These are phyloP conservation scores for Lasioglossum baleicum DNA, from an alignment of 1,140 invertebrate genomes.

Conservation along the genomic window DNA sequence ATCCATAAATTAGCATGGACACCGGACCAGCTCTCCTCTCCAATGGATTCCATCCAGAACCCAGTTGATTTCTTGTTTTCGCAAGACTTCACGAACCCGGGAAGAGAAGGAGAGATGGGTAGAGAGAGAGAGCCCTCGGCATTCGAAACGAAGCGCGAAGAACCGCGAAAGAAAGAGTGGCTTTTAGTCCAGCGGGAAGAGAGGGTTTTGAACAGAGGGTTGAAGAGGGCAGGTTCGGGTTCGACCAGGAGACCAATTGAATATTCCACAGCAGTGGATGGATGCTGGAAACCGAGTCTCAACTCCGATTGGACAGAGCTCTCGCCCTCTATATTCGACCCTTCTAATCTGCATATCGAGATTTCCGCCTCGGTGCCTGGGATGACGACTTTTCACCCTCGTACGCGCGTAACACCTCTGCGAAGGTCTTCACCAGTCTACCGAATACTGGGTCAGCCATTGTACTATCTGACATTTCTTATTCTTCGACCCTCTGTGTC, in stretches of 20 bases:
- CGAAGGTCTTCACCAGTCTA: background rate
- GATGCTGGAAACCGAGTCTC: slow-evolving; percentile 20
- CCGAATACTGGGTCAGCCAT: background rate
- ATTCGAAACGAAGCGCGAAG: slow-evolving; percentile 26
- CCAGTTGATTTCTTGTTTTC: background rate
- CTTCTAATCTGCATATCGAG: slow-evolving; percentile 45
- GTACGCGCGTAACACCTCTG: background rate
- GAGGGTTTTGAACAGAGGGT: background rate
- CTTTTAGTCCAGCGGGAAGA: slow-evolving; percentile 17
- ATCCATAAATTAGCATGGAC: slow-evolving; percentile 7
- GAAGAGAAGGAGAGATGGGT: background rate
- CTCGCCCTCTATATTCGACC: slow-evolving; percentile 6
- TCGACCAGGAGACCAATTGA: slow-evolving; percentile 34
- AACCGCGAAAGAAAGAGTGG: slow-evolving; percentile 37
- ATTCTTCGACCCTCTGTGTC: too few relatives aligned
- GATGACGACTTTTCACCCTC: background rate
- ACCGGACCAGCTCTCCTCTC: background rate
- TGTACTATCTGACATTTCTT: background rate
- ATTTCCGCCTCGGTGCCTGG: slow-evolving; percentile 30
- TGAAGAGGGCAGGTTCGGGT: slow-evolving; percentile 3
- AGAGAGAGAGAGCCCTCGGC: background rate
- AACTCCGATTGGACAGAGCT: slow-evolving; percentile 26
- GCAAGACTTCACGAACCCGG: too few relatives aligned
- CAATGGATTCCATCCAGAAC: background rate
- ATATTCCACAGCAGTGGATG: slow-evolving; percentile 32